Evolutionary conservation across 2,888 invertebrate genomes (phyloP).

Genomic region (Eupithecia insigniata): DNA sequence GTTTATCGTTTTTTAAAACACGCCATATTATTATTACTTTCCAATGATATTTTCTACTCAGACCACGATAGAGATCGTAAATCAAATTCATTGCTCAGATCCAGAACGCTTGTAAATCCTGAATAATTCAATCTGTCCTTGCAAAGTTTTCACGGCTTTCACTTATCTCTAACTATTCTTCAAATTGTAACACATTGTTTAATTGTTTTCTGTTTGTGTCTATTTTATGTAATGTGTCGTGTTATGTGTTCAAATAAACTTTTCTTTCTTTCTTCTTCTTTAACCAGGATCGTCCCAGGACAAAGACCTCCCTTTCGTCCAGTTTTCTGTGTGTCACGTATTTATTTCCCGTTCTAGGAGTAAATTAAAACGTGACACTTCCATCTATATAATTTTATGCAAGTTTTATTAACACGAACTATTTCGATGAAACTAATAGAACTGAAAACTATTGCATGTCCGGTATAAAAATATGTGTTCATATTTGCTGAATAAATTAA

Average conservation of each 20-base stretch:
- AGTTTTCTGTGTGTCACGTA: background rate
- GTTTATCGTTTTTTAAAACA: no score
- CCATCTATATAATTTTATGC: background rate
- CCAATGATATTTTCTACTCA: background rate
- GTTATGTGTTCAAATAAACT: no score
- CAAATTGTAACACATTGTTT: no score
- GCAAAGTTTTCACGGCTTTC: background rate
- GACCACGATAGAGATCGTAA: background rate
- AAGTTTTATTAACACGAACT: background rate
- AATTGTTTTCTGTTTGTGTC: no score
- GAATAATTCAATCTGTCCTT: background rate
- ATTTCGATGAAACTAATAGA: no score
- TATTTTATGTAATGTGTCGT: no score
- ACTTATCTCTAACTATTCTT: no score
- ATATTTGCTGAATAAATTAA: background rate
- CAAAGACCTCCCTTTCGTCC: background rate
- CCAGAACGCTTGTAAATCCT: background rate
- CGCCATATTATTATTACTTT: background rate
- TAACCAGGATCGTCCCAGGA: background rate
- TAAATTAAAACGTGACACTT: no score
- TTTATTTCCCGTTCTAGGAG: background rate
- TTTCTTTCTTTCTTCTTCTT: no score
- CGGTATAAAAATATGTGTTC: background rate
- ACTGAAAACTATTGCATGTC: no score
- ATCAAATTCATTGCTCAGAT: conserved; percentile 1